These are phyloP conservation scores for Protonemura montana DNA, from an alignment of 2,888 invertebrate species.

Conservation along the genomic window DNA sequence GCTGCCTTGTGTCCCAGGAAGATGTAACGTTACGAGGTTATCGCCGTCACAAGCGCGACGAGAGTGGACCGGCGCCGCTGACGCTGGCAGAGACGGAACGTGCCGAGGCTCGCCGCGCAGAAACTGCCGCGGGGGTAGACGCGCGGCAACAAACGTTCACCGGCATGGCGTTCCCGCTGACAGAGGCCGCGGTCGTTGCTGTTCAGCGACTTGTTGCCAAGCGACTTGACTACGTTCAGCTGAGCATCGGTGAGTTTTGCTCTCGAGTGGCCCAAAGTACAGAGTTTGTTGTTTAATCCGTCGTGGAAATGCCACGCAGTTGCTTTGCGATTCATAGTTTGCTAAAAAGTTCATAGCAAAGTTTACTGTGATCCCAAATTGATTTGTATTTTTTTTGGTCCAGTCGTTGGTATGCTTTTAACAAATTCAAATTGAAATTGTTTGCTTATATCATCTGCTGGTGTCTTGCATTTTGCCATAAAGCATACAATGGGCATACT, in stretches of 20 bases:
- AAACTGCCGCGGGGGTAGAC: conserved; percentile 79
- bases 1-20: conserved; percentile 61
- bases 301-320: too few species aligned
- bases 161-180: conserved; percentile 89
- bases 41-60: conserved; percentile 76
- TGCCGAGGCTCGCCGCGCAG: conserved; percentile 77
- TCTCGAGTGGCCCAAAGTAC: too few species aligned
- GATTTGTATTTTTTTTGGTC: too few species aligned
- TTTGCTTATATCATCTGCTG: too few species aligned
- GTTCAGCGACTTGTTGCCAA: conserved; percentile 77
- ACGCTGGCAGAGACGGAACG: conserved; percentile 88
- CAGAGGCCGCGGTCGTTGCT: conserved; percentile 78
- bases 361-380: too few species aligned
- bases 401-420: too few species aligned
- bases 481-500: too few species aligned
- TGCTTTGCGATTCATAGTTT: too few species aligned
- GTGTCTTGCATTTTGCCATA: too few species aligned
- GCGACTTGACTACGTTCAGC: conserved; percentile 87
- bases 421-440: too few species aligned
- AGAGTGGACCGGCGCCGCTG: conserved; percentile 87
- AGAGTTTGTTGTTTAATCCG: too few species aligned
- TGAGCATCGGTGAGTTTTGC: conserved; percentile 73
- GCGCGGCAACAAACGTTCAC: conserved; percentile 88
- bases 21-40: conserved; percentile 87
- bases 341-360: too few species aligned